Evolutionary conservation across 1,140 invertebrate genomes (phyloP), one percentile per base, ranked within the genome.

Genomic region (Lordiphosa stackelbergi): DNA sequence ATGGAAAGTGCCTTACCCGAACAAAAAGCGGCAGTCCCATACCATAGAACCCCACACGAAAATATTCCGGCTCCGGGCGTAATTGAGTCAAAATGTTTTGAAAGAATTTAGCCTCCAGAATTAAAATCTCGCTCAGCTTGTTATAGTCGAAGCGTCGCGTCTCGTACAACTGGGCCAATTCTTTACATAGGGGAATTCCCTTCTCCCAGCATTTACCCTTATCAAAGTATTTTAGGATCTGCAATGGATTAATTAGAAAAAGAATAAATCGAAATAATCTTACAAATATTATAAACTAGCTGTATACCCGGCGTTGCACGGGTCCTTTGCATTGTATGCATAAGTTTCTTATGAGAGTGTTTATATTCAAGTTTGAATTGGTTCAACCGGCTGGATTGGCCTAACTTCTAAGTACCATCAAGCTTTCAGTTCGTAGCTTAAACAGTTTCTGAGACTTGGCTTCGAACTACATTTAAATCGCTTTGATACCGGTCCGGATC

Each of bases 121-220:
- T 93, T 40, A 98, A 89, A 43, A 97, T 93, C 42, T 94, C 90
- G 73, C 95, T 94, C 1, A 99, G 89, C 57, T 96, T 95, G 10
- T 91, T 91, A 87, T 98, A 99, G 88, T 99, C 96, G 86, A 96
- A 98, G 4, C 97, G 88, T 56, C 93, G 93, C 13, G 91, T 93
- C 88, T 98, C 97, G 87, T 99, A 99, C 0, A 98, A 89, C 5
- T 92, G 90, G 0, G 95, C 94, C 46, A 99, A 88, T 87, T 99
- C 97, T 85, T 98, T 97, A 75, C 96, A 95, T 19, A 99, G 85
- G 0, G 96, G 96, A 47, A 98, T 93, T 0, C 96, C 96, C 89
- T 97, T 96, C 85, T 99, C 97, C 97, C 97, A 98, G 69, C 95
- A 95, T 91, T 97, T 98, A 72, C 97, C 98, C 61, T 94, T 93